Evolutionary conservation across 2,888 invertebrate species (phyloP), one percentile per base, ranked within the genome.

Genomic region (Hipparchia sbordonii): DNA sequence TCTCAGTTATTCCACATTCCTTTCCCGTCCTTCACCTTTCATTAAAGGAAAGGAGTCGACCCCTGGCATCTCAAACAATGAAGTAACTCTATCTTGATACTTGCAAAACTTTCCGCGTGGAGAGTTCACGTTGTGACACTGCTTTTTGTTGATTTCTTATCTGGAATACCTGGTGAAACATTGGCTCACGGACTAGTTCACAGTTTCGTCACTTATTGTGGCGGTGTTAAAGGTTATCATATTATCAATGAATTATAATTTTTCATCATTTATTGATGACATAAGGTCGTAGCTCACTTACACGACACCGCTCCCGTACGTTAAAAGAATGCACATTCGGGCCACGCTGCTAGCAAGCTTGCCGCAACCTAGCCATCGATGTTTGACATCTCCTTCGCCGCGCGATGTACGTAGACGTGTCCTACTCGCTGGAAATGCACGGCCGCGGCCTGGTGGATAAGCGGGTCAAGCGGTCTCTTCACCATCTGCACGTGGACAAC

Each of bases 1-100:
- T 79, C 76, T 78, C 80, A 79, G 82, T 83, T 86, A 86, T 86
- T 84, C 85, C 82, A 81, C 85, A 88, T 87, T 85, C 85, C 87
- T 77, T 77, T 73, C 54, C 78, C 80, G 88, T 88, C 92, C 92
- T 92, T 92, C 91, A 90, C 91, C 89, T 92, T 91, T 92, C 80
- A 79, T 78, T 81, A 85, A 86, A 86, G 82, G 87, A 88, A 87
- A 87, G 86, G 87, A 85, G 85, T 82, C 82, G 85, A 84, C 81
- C 84, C 82, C 81, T 82, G 86, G 82, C 85, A 82, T 85, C 84
- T 83, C 83, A 85, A 83, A 89, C 88, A 87, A 86, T 88, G 85
- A 82, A 81, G 81, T 81, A 84, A 86, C 83, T 81, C 80, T 82
- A 81, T 83, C 81, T 82, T 73, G 76, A 77, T 77, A 85, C 86